phyloP scores from a whole-genome alignment of 2,797 vertebrate species.

The Ciconia nigra region DNA sequence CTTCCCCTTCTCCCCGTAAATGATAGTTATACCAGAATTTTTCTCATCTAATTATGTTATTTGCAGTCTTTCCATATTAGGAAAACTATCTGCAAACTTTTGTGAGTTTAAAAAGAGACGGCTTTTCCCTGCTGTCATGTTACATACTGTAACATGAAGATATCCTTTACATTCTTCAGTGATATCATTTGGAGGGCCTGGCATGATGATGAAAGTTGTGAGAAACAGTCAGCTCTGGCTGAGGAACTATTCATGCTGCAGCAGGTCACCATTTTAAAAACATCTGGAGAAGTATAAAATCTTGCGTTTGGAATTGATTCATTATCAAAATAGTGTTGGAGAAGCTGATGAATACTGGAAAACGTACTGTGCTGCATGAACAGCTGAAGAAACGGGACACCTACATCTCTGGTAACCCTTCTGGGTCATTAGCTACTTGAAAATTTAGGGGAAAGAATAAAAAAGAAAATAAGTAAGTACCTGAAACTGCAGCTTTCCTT shows the following conservation, averaged over 20 bases:
- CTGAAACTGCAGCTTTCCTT: background rate
- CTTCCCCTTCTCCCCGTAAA: background rate
- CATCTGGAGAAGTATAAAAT: constrained; percentile 67
- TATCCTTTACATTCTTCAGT: constrained; percentile 68
- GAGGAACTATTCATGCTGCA: constrained; percentile 60
- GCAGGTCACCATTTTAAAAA: constrained; percentile 63
- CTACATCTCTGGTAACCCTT: constrained; percentile 44
- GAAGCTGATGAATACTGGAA: constrained; percentile 72
- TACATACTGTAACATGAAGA: background rate
- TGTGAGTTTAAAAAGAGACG: background rate
- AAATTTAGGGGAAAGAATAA: background rate
- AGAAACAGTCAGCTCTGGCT: constrained; percentile 63
- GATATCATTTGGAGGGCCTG: constrained; percentile 71
- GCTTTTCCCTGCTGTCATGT: background rate
- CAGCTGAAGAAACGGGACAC: constrained; percentile 70
- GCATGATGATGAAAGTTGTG: constrained; percentile 69
- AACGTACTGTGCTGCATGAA: constrained; percentile 69
- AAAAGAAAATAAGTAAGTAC: background rate
- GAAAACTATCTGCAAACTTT: background rate
- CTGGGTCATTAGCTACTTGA: background rate
- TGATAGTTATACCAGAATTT: background rate
- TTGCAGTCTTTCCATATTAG: background rate
- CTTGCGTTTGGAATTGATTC: constrained; percentile 62
- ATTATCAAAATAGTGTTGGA: constrained; percentile 67
- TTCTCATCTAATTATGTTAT: background rate